phyloP scores from a whole-genome alignment of 2,888 invertebrate species.

The Parnassius mnemosyne region DNA sequence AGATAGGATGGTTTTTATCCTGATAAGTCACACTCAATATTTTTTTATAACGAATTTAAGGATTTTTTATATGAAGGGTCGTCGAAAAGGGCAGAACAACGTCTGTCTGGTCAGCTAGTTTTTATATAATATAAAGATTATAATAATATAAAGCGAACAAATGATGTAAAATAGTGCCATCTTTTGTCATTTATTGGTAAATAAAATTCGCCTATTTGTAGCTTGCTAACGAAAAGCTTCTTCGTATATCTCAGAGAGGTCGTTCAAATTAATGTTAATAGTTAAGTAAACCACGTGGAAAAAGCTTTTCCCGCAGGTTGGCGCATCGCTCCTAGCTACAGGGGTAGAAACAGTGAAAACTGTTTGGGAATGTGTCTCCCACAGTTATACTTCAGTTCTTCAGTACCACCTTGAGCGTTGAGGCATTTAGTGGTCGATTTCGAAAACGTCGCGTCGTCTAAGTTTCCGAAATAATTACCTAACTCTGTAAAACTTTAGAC shows the following conservation, averaged over 20 bases:
- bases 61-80: too few species aligned
- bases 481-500: slow-evolving; percentile 21
- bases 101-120: too few species aligned
- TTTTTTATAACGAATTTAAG: too few species aligned
- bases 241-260: slow-evolving; percentile 41
- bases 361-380: slow-evolving; percentile 52
- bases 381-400: slow-evolving; percentile 57
- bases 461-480: slow-evolving; percentile 51
- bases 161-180: background rate
- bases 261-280: slow-evolving; percentile 36
- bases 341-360: slow-evolving; percentile 59
- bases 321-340: slow-evolving; percentile 56
- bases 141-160: too few species aligned
- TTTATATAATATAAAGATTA: too few species aligned
- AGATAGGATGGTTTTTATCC: too few species aligned
- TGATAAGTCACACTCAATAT: too few species aligned
- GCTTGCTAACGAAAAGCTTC: background rate
- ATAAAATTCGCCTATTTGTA: background rate
- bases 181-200: background rate
- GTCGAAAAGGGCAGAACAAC: too few species aligned
- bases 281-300: slow-evolving; percentile 54
- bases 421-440: slow-evolving; percentile 38
- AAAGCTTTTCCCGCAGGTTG: slow-evolving; percentile 62
- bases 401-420: slow-evolving; percentile 63
- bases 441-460: slow-evolving; percentile 25